Percentiles rank a stretch among this genome's conserved stretches.
phyloP scores from a whole-genome alignment of 1,140 invertebrate genomes.

The Elysia chlorotica region DNA sequence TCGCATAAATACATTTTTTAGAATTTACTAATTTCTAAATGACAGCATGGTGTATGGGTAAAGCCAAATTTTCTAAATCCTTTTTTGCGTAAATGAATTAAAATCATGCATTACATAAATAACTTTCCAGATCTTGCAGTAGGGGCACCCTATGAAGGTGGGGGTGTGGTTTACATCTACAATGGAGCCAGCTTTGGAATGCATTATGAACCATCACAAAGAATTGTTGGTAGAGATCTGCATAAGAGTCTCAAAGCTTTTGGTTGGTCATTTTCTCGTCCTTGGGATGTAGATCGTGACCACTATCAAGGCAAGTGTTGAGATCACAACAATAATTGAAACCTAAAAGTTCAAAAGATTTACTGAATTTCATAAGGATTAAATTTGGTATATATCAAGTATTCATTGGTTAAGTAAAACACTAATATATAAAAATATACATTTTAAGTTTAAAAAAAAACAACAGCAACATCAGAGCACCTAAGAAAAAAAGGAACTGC shows the following conservation, averaged over 20 bases:
- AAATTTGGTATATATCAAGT: neutral
- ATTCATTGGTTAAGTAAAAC: too few relatives aligned
- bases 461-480: too few relatives aligned
- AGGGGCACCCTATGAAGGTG: slow-evolving; percentile 91
- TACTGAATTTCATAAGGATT: neutral
- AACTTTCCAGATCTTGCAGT: slow-evolving; percentile 83
- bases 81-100: too few relatives aligned
- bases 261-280: slow-evolving; percentile 37
- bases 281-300: slow-evolving; percentile 33
- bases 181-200: slow-evolving; percentile 72
- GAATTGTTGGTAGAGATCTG: slow-evolving; percentile 30
- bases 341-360: neutral
- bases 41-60: too few relatives aligned
- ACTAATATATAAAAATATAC: too few relatives aligned
- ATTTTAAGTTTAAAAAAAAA: too few relatives aligned
- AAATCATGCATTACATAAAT: too few relatives aligned
- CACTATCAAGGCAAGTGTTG: slow-evolving; percentile 33
- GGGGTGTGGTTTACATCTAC: slow-evolving; percentile 91
- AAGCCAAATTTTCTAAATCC: too few relatives aligned
- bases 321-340: neutral
- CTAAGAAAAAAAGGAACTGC: too few relatives aligned
- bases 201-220: slow-evolving; percentile 32
- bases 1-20: too few relatives aligned
- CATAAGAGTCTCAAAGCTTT: slow-evolving; percentile 31
- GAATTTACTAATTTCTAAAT: too few relatives aligned